Evolutionary conservation across 1,140 invertebrate genomes (phyloP).

Genomic region (Drosophila sproati): DNA sequence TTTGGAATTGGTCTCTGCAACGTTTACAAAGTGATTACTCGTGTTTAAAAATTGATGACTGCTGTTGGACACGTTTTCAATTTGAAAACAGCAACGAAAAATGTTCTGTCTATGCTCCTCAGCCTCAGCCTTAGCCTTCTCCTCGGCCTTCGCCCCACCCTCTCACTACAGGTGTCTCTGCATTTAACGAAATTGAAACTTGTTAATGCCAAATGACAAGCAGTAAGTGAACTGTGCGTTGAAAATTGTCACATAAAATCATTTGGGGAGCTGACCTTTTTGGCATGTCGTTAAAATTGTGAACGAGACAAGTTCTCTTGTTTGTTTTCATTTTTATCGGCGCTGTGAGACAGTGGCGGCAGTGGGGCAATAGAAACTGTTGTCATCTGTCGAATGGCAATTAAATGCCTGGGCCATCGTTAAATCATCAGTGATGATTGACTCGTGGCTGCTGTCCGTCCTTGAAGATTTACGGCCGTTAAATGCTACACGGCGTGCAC

Average conservation of each 20-base stretch:
- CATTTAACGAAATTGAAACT: slow-evolving; percentile 53
- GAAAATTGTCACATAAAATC: slow-evolving; percentile 64
- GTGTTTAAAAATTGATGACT: slow-evolving; percentile 83
- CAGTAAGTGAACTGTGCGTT: slow-evolving; percentile 9
- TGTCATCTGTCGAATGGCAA: slow-evolving; percentile 63
- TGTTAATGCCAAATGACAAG: slow-evolving; percentile 34
- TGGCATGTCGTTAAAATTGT: slow-evolving; percentile 64
- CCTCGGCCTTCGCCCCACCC: neutral
- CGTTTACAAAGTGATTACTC: slow-evolving; percentile 84
- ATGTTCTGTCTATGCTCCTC: neutral
- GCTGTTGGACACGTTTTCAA: slow-evolving; percentile 84
- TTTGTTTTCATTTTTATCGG: slow-evolving; percentile 54
- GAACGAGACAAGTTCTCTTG: slow-evolving; percentile 32
- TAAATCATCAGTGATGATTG: slow-evolving; percentile 74
- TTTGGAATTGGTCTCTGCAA: slow-evolving; percentile 31
- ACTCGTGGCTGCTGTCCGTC: slow-evolving; percentile 67
- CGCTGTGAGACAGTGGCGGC: too few species aligned
- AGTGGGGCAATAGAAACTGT: neutral
- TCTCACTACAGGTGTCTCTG: neutral
- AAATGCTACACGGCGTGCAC: slow-evolving; percentile 45
- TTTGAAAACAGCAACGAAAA: slow-evolving; percentile 63
- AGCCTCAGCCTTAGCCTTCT: slow-evolving; percentile 10
- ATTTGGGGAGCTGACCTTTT: slow-evolving; percentile 50
- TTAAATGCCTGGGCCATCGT: slow-evolving; percentile 69
- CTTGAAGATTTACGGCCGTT: slow-evolving; percentile 81